phyloP scores from a whole-genome alignment of 2,113 vertebrate species.

The Nothocercus julius region DNA sequence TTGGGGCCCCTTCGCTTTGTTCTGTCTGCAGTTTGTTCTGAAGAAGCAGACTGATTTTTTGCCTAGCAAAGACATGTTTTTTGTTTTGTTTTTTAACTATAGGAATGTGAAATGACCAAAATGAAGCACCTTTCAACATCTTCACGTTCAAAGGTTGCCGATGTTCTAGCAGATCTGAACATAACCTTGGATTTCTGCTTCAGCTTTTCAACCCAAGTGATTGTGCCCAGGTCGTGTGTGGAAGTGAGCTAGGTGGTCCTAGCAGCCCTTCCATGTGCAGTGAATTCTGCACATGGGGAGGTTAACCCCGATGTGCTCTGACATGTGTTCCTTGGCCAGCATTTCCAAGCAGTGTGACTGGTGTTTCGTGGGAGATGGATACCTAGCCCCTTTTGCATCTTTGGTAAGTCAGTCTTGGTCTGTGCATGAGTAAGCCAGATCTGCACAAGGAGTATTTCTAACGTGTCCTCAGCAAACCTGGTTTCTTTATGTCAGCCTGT shows the following conservation, averaged over 20 bases:
- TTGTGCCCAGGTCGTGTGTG: rapidly evolving
- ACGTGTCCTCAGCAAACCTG: neutral
- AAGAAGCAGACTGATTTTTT: neutral
- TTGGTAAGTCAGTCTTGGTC: neutral
- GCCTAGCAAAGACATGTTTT: neutral
- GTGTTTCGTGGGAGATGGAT: neutral
- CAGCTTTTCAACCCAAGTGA: neutral
- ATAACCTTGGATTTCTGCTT: neutral
- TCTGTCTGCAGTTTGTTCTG: neutral
- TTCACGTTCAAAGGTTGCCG: neutral
- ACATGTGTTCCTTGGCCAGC: neutral
- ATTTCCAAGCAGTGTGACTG: neutral
- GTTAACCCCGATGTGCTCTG: neutral
- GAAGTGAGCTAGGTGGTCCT: neutral
- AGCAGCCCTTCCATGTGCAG: neutral
- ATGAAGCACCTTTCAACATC: neutral
- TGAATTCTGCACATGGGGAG: neutral
- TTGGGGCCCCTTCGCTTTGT: neutral
- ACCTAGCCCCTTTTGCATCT: neutral
- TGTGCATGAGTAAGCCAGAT: neutral
- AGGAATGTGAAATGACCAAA: neutral
- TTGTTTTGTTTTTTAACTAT: neutral
- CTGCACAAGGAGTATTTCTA: neutral
- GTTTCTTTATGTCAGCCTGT: neutral
- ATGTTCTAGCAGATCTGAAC: neutral